phyloP scores from a whole-genome alignment of 1,140 invertebrate genomes.

The Brachionus manjavacas region DNA sequence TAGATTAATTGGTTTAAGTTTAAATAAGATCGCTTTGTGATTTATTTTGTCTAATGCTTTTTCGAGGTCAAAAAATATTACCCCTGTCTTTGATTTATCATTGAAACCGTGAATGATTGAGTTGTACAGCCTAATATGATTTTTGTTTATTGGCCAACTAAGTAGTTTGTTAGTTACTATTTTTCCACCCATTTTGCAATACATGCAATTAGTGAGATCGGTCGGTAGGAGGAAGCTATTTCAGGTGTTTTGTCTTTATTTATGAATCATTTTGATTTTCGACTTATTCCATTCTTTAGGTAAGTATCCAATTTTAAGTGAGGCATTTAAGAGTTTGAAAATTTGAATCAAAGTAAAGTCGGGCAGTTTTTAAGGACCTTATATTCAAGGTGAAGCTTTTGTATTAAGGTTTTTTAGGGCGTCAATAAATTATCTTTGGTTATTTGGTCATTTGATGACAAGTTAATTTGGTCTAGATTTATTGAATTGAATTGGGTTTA shows the following conservation, averaged over 20 bases:
- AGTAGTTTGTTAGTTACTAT: no score
- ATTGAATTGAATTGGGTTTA: no score
- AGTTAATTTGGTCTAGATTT: background rate
- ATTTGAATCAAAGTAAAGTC: no score
- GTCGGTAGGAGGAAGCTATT: no score
- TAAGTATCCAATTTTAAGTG: no score
- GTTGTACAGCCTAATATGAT: background rate
- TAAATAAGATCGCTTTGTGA: background rate
- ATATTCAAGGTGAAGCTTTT: background rate
- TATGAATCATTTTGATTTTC: no score
- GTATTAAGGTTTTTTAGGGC: background rate
- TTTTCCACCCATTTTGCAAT: no score
- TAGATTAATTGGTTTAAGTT: background rate
- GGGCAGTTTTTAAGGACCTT: background rate
- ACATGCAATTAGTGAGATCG: no score
- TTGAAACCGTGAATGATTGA: background rate
- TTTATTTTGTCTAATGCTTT: slow-evolving; percentile 30
- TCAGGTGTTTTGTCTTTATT: no score
- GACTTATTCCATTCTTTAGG: no score
- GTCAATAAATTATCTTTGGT: background rate
- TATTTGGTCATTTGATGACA: background rate
- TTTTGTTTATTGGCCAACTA: no score
- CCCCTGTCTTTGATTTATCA: background rate
- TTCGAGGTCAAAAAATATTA: background rate
- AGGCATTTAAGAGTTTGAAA: no score